Percentiles rank a stretch among this genome's conserved stretches.
Conservation (phyloP, 2,888 invertebrate species). For the Ochlodes sylvanus region DNA sequence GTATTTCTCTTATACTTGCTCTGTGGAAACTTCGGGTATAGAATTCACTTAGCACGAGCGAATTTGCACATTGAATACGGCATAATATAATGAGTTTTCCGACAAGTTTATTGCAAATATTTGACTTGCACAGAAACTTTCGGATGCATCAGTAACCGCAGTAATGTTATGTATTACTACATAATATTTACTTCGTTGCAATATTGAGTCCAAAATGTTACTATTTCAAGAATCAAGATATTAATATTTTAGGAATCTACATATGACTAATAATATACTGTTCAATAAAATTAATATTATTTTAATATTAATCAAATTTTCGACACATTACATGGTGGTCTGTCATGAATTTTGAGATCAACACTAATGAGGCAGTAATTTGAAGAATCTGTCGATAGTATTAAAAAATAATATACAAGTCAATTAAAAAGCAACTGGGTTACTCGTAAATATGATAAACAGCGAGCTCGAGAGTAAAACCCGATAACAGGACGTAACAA, state of each 20-base stretch:
- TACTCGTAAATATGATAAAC: constrained; percentile 40
- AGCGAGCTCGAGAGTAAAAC: constrained; percentile 51
- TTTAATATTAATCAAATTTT: too few relatives aligned
- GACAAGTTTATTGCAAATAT: constrained; percentile 33
- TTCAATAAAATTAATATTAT: too few relatives aligned
- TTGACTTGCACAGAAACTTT: constrained; percentile 27
- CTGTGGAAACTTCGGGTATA: constrained; percentile 17
- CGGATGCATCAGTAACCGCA: constrained; percentile 21
- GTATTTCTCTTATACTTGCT: constrained; percentile 11
- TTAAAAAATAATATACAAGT: background rate
- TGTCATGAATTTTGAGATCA: too few relatives aligned
- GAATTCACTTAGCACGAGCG: constrained; percentile 23
- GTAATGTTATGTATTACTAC: background rate
- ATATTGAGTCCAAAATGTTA: constrained; percentile 1
- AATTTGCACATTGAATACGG: constrained; percentile 32
- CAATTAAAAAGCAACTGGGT: constrained; percentile 8
- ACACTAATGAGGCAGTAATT: background rate
- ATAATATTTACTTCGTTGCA: constrained; percentile 28
- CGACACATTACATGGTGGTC: too few relatives aligned
- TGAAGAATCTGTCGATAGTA: too few relatives aligned
- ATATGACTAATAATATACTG: too few relatives aligned
- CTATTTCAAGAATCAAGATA: background rate
- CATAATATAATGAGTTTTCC: constrained; percentile 37
- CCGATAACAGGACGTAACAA: constrained; percentile 63
- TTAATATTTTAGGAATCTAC: too few relatives aligned